A percentile compares a stretch with the other conserved stretches of the same genome.
Evolutionary conservation across 2,113 vertebrate species (phyloP).

Genomic region (Sula dactylatra): DNA sequence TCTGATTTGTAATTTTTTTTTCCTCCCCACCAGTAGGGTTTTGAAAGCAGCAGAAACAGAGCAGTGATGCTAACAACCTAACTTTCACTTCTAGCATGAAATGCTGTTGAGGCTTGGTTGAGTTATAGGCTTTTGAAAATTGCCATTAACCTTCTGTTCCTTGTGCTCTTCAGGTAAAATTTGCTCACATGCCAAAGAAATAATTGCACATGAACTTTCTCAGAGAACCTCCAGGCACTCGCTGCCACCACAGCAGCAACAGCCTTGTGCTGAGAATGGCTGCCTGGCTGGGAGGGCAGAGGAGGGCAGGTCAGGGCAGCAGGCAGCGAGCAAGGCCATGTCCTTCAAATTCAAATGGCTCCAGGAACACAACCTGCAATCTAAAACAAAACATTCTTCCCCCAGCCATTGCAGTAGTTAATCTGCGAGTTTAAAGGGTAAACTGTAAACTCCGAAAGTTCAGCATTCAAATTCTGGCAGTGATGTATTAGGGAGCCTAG

Average conservation of each 20-base stretch:
- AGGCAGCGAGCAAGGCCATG: background rate
- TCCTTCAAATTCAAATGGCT: background rate
- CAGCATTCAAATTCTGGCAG: background rate
- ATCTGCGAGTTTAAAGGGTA: background rate
- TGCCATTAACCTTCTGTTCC: constrained; percentile 28
- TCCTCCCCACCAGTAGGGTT: background rate
- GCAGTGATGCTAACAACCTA: background rate
- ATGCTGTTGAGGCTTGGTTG: background rate
- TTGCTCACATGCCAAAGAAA: background rate
- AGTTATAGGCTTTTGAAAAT: background rate
- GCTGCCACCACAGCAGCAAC: background rate
- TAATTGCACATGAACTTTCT: background rate
- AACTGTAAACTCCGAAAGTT: background rate
- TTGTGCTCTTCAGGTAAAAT: constrained; percentile 7
- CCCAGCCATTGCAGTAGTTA: background rate
- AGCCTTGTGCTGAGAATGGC: background rate
- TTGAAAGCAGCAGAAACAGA: background rate
- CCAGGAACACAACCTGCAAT: background rate
- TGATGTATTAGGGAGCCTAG: background rate
- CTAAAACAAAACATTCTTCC: background rate
- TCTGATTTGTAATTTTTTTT: background rate
- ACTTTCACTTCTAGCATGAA: background rate
- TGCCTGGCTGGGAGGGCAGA: background rate
- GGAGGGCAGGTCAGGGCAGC: background rate
- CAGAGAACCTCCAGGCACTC: background rate